These are phyloP conservation scores for Gorsachius magnificus DNA, from an alignment of 2,797 vertebrate genomes.

Conservation along the genomic window DNA sequence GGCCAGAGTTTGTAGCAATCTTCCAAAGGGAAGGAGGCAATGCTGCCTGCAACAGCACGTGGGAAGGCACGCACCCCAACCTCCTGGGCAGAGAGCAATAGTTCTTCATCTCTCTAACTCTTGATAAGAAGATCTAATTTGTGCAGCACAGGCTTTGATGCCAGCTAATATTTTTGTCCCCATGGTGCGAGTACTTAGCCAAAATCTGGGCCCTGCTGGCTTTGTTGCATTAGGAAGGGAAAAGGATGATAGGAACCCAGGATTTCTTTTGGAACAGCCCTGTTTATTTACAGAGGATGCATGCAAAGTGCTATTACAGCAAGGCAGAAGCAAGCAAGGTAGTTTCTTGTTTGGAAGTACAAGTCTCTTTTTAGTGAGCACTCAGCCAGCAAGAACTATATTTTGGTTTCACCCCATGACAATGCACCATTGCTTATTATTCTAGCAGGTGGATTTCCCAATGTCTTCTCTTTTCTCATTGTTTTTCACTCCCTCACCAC, in stretches of 20 bases:
- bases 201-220: background rate
- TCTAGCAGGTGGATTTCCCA: background rate
- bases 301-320: background rate
- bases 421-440: background rate
- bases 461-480: background rate
- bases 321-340: background rate
- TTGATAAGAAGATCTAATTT: slow-evolving; percentile 48
- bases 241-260: background rate
- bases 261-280: background rate
- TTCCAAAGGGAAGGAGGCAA: slow-evolving; percentile 3
- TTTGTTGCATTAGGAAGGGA: background rate
- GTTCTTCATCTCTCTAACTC: slow-evolving; percentile 25
- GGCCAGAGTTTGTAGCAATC: background rate
- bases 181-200: background rate
- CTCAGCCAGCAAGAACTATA: background rate
- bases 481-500: background rate
- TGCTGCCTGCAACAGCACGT: background rate
- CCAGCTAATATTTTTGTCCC: slow-evolving; percentile 15
- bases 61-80: background rate
- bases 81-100: background rate
- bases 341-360: background rate
- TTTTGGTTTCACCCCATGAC: background rate
- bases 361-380: background rate
- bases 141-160: background rate
- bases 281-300: background rate